Evolutionary conservation across 2,888 invertebrate genomes (phyloP).

Genomic region (Nebria brevicollis): DNA sequence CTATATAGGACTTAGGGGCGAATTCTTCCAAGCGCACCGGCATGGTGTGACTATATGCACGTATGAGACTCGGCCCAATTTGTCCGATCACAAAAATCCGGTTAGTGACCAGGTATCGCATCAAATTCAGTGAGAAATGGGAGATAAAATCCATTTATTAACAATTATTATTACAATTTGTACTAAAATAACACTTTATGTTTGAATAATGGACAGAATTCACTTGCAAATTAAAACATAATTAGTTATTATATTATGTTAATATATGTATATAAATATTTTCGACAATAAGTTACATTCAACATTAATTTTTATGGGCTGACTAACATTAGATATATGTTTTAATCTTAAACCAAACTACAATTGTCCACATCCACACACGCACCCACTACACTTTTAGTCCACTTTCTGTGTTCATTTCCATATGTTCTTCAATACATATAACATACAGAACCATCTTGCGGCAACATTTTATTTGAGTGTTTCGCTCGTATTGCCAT

Average conservation of each 20-base stretch:
- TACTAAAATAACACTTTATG: constrained; percentile 58
- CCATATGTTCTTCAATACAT: no score
- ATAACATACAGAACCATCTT: no score
- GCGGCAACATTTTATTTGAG: no score
- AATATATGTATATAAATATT: constrained; percentile 36
- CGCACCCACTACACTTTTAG: neutral
- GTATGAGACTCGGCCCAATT: constrained; percentile 88
- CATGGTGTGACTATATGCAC: constrained; percentile 93
- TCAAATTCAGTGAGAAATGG: constrained; percentile 65
- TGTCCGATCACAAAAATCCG: constrained; percentile 84
- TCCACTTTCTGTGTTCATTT: no score
- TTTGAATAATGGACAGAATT: constrained; percentile 44
- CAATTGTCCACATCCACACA: neutral
- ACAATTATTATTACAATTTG: constrained; percentile 53
- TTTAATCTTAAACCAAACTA: neutral
- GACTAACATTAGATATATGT: constrained; percentile 36
- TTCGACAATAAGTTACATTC: constrained; percentile 45
- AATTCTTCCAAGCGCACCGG: constrained; percentile 84
- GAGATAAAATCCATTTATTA: constrained; percentile 52
- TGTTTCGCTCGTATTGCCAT: no score
- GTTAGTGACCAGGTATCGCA: constrained; percentile 70
- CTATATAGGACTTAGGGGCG: constrained; percentile 95
- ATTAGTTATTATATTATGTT: neutral
- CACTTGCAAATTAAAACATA: constrained; percentile 47
- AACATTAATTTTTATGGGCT: constrained; percentile 30